phyloP scores from a whole-genome alignment of 2,113 vertebrate genomes.

The Hemibagrus wyckioides region DNA sequence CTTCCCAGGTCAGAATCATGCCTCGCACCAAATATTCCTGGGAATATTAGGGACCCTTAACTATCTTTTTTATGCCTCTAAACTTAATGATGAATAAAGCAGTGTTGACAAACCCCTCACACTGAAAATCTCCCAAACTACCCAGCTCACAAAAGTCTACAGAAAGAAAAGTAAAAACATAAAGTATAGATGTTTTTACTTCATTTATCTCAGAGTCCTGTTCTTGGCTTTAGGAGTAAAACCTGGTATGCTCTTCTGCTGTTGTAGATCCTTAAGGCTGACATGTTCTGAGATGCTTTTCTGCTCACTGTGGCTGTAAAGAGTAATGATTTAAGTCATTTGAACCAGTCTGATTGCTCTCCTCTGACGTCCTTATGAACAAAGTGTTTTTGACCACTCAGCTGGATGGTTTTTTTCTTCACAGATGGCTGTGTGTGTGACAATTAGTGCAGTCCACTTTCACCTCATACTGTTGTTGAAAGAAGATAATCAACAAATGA shows the following conservation, averaged over 20 bases:
- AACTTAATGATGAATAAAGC: background rate
- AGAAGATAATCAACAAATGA: background rate
- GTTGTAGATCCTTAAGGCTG: background rate
- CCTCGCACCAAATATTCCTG: too few species aligned
- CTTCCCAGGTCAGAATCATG: too few species aligned
- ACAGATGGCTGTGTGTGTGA: too few species aligned
- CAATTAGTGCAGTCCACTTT: background rate
- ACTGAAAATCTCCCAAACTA: background rate
- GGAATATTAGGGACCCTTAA: background rate
- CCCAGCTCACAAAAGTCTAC: background rate
- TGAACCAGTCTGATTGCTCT: background rate
- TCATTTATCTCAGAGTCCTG: background rate
- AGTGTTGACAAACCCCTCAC: background rate
- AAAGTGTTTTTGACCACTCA: background rate
- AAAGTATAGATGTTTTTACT: background rate
- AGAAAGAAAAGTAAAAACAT: background rate
- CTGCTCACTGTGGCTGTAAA: background rate
- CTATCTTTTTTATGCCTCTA: background rate
- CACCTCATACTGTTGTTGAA: background rate
- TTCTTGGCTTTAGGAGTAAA: background rate
- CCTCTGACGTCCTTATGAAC: background rate
- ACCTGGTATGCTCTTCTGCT: background rate
- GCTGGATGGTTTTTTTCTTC: background rate
- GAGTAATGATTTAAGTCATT: background rate
- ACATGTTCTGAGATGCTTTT: background rate